Evolutionary conservation across 1,140 invertebrate species (phyloP), one percentile per base, ranked within the genome.

Genomic region (Cataglyphis hispanica): DNA sequence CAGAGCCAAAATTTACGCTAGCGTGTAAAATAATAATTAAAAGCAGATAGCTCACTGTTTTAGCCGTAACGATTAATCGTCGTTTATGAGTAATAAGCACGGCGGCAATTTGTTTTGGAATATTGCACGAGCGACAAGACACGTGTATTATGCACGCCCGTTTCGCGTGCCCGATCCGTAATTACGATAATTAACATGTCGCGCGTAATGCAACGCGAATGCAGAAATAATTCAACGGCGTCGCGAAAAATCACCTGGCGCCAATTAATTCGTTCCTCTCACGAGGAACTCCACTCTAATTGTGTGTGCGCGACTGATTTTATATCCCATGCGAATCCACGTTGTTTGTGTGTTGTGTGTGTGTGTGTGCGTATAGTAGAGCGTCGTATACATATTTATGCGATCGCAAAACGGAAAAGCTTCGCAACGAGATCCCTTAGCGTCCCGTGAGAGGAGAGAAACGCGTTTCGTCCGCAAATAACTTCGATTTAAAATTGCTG

Each of bases 121-220:
- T 81, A 81, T 74, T 61, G 67, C 78, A n/a, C 53, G 67, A 34
- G 27, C 78, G 53, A 74, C 78, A 83, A 83, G 78, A 83, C 67
- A 83, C 78, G 37, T 46, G 78, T 37, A 83, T 74, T 72, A 74
- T 83, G 25, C 67, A 60, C 67, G 56, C 37, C 53, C 53, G 25
- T 60, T 83, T 80, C 64, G 31, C 76, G 76, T 56, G 76, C 31
- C 22, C 64, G 77, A 81, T 46, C 13, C 53, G 53, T 72, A 74
- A 83, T 83, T 83, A 60, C 67, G 67, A 83, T 83, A 83, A 83
- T 83, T 83, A 83, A 83, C 67, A 83, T 78, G 60, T 77, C 83
- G 74, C 46, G 67, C 46, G 60, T 77, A 84, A 63, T 66, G 83
- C 64, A 78, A 75, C 81, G 43, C 81, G 43, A 27, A 53, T n/a